phyloP scores from a whole-genome alignment of 2,797 vertebrate species.

The Scolopax bukidnonensis region DNA sequence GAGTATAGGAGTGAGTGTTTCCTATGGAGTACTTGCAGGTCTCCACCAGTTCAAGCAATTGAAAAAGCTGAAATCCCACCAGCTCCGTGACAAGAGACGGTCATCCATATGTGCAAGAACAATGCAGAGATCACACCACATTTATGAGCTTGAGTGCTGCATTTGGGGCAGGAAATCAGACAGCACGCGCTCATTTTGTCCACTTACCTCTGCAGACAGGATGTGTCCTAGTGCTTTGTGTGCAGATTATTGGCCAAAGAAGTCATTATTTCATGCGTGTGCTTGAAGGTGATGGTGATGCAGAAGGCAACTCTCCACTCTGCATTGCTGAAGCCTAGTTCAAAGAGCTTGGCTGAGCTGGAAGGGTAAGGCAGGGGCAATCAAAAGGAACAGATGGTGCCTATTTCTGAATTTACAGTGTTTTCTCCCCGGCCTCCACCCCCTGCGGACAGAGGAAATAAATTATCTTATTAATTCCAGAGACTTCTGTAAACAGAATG shows the following conservation, averaged over 20 bases:
- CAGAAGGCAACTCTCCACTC: not conserved
- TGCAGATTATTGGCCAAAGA: not conserved
- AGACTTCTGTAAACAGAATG: not conserved
- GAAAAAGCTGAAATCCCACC: not conserved
- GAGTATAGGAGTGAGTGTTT: not conserved
- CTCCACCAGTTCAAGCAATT: not conserved
- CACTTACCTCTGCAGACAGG: not conserved
- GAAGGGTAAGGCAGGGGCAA: not conserved
- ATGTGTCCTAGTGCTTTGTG: not conserved
- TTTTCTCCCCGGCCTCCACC: not conserved
- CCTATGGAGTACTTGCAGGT: not conserved
- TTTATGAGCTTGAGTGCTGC: too few species aligned
- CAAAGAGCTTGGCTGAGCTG: not conserved
- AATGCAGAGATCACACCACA: not conserved
- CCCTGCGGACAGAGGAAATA: not conserved
- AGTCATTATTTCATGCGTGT: rapidly evolving
- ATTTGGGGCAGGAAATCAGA: not conserved
- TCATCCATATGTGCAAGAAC: rapidly evolving
- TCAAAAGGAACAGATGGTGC: not conserved
- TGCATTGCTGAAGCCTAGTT: rapidly evolving
- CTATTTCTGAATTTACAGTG: not conserved
- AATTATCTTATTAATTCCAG: constrained; percentile 7
- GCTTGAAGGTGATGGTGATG: not conserved
- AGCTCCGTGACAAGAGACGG: not conserved
- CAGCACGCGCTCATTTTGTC: not conserved